Evolutionary conservation across 2,113 vertebrate species (phyloP), one percentile per base, ranked within the genome.

Genomic region (Trogon surrucura): DNA sequence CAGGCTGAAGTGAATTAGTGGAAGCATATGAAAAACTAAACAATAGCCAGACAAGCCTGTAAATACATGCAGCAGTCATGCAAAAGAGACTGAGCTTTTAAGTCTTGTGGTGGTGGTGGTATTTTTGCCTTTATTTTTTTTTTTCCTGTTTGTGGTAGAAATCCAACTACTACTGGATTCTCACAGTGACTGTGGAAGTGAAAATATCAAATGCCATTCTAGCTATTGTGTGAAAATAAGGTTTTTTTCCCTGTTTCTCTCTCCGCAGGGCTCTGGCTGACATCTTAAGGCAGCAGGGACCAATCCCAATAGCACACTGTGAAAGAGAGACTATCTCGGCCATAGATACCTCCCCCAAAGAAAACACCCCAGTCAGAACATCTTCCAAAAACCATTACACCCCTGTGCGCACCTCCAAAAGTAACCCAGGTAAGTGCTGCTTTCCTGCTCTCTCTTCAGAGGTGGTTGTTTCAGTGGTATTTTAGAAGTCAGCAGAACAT

Each of bases 351-450:
- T 99, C 99, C 79, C 98, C 99, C 97, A 99, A 99, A 99, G 99
- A 99, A 95, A 99, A 99, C 98, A 99, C 99, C 2, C 99, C 99
- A 1, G 98, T 99, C 92, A 97, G 99, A 96, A 99, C 99, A 41
- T 98, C 99, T 30, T 99, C 99, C 93, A 99, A 99, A 98, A 99
- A 99, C 97, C 99, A 99, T 93, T 99, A 99, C 97, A 99, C 99
- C 17, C 99, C 99, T 0, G 99, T 99, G 75, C 99, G 99, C 89
- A 97, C 98, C 44, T 98, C 99, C 93, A 99, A 99, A 93, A 98
- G 98, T 93, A 99, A 99, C 97, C 99, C 99, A 84, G 99, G 99
- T 99, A 91, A 98, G 98, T 89, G 81, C 64, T 65, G 19, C 41
- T 66, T 44, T 93, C 84, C 26, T 5, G 44, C 45, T 45, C 6